A percentile compares a stretch with the other conserved stretches of the same genome.
Conservation (phyloP, 2,797 vertebrate genomes). For the Sylvia borin region DNA sequence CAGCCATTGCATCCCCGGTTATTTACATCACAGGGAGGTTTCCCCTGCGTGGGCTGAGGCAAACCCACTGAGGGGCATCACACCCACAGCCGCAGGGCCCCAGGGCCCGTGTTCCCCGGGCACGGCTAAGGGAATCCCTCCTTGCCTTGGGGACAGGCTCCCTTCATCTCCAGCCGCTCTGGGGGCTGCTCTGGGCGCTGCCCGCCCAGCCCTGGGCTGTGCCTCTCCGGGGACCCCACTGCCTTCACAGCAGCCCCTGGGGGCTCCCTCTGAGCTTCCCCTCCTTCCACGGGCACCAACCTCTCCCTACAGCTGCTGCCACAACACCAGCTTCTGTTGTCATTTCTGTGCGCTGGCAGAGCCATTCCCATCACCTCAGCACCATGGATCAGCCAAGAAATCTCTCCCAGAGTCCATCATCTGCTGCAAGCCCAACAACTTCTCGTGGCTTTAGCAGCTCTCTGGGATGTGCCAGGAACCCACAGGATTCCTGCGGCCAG, state of each 20-base stretch:
- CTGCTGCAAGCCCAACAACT: neutral
- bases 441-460: neutral
- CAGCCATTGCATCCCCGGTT: neutral
- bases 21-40: neutral
- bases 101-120: neutral
- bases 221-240: neutral
- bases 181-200: neutral
- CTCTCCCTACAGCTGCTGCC: neutral
- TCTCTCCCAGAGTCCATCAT: neutral
- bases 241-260: neutral
- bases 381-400: neutral
- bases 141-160: neutral
- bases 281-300: neutral
- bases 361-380: neutral
- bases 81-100: neutral
- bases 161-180: neutral
- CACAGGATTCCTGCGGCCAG: fast-evolving
- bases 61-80: neutral
- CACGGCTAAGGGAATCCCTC: neutral
- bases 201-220: neutral
- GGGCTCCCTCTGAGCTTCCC: neutral
- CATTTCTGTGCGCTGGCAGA: fast-evolving
- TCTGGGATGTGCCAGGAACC: fast-evolving
- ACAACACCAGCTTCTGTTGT: fast-evolving
- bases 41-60: neutral